Conservation (phyloP, 2,113 vertebrate species). For the Myotis lucifugus region DNA sequence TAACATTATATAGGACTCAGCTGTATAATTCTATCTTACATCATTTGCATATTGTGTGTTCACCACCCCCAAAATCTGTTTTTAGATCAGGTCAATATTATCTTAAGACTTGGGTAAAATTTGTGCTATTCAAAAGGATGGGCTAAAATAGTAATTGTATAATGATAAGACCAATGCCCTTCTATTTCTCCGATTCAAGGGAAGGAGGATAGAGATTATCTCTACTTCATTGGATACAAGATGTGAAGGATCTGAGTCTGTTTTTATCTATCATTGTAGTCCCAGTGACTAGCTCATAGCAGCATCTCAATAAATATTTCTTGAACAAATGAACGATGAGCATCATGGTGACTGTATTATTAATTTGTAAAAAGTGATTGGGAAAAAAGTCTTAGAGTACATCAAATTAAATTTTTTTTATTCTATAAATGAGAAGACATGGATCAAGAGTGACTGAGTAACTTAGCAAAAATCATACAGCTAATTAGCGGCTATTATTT, state of each 20-base stretch:
- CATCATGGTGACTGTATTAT: neutral
- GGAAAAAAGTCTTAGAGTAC: neutral
- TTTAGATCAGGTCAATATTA: neutral
- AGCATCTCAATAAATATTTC: neutral
- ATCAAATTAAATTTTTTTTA: slow-evolving; percentile 14
- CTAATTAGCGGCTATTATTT: neutral
- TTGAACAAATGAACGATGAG: neutral
- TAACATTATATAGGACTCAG: neutral
- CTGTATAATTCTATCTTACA: neutral
- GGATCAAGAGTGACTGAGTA: neutral
- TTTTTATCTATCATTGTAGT: neutral
- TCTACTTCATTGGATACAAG: neutral
- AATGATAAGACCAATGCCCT: neutral
- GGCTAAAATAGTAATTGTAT: neutral
- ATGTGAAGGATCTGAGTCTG: neutral
- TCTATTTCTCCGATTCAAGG: neutral
- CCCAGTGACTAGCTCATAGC: neutral
- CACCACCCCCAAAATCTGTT: neutral
- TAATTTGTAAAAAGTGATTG: neutral
- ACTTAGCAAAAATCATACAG: neutral
- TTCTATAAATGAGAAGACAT: slow-evolving; percentile 20
- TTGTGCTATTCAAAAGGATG: neutral
- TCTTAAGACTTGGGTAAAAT: neutral
- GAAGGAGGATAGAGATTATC: neutral
- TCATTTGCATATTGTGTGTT: neutral